Evolutionary conservation across 2,888 invertebrate species (phyloP), one percentile per base, ranked within the genome.

Genomic region (Dolomedes plantarius): DNA sequence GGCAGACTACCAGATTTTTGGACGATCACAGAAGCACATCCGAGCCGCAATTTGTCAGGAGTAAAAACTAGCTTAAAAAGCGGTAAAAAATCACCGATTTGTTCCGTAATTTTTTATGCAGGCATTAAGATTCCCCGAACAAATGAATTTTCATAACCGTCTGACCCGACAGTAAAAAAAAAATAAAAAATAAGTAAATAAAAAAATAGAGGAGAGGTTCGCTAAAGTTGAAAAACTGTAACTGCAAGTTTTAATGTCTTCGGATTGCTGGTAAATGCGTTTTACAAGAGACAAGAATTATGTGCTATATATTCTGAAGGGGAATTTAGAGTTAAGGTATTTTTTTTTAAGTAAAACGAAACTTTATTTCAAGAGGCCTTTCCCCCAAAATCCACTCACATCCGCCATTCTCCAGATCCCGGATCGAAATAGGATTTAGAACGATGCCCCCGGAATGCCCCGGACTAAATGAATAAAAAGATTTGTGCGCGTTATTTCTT

Each of bases 401-500:
- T 80, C 73, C 39, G 19, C 41, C 46, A 11, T 62, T 75, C 39
- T 75, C 72, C 62, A 65, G 68, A 76, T 82, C 41, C 46, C 76
- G 64, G 46, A 69, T 64, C 41, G 73, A 72, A 50, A 28, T 27
- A 67, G 72, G 67, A 67, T 32, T 50, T 75, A 39, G 28, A 74
- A 68, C 16, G 11, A 62, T 23, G 62, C 28, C 36, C 50, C 68
- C 62, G n/a, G 7, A 39, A 56, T 28, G 62, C 31, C 75, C 62
- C 28, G 31, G 71, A 82, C 31, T 71, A 76, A 82, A 82, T 82
- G 82, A 82, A 82, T 82, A 71, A 76, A 76, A 76, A 82, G 82
- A 82, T 82, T 82, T 82, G 82, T 82, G 68, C 65, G 71, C 71
- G 36, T 82, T 82, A 82, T 82, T 82, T 65, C 76, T 46, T 36